A percentile compares a stretch with the other conserved stretches of the same genome.
Evolutionary conservation across 2,888 invertebrate genomes (phyloP).

Genomic region (Periphyllus acericola): DNA sequence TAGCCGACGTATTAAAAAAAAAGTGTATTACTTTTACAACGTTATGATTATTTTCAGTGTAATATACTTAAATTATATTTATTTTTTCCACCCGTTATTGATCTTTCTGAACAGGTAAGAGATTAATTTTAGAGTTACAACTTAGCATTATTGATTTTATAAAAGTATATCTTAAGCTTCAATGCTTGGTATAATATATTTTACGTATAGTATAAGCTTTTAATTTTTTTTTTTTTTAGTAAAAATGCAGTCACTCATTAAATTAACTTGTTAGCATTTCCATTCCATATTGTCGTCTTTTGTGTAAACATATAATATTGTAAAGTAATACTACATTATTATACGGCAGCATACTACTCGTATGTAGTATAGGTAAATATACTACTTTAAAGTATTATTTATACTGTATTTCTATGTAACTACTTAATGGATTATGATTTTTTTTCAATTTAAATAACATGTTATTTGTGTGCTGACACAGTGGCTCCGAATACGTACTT

Average conservation of each 20-base stretch:
- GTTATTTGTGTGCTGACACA: no score
- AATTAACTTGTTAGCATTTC: conserved; percentile 23
- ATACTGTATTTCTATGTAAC: background rate
- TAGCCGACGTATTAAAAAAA: no score
- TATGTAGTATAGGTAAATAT: background rate
- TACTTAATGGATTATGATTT: background rate
- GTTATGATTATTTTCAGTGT: no score
- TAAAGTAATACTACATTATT: conserved; percentile 11
- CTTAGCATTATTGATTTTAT: conserved; percentile 24
- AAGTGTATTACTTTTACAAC: no score
- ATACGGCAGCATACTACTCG: no score
- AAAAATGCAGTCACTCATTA: background rate
- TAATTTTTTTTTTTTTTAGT: background rate
- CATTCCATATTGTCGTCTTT: background rate
- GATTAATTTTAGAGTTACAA: conserved; percentile 14
- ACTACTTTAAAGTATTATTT: no score
- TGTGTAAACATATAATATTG: conserved; percentile 1
- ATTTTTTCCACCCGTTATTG: no score
- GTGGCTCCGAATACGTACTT: no score
- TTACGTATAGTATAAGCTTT: conserved; percentile 8
- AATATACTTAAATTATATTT: no score
- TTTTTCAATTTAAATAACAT: no score
- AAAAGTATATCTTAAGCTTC: background rate
- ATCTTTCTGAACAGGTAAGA: background rate
- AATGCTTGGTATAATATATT: background rate